These are phyloP conservation scores for Drosophila greeni DNA, from an alignment of 2,888 invertebrate genomes.

Conservation along the genomic window DNA sequence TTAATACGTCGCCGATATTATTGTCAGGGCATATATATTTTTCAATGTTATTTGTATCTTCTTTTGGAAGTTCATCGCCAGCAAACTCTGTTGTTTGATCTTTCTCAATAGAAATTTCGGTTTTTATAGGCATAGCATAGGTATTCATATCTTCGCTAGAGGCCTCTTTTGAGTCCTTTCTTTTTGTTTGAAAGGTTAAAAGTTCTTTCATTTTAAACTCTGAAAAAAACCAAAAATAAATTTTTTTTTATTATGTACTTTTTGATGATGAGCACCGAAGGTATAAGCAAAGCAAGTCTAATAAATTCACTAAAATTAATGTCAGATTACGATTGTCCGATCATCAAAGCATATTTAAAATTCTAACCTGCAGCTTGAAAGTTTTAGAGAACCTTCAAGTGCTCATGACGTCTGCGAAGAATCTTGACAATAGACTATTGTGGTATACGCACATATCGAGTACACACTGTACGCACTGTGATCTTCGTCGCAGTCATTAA, in stretches of 20 bases:
- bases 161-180: not conserved
- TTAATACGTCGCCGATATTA: not conserved
- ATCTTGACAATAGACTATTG: too few species aligned
- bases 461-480: too few species aligned
- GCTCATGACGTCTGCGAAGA: too few species aligned
- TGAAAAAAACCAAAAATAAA: not conserved
- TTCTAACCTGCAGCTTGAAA: too few species aligned
- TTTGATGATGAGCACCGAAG: too few species aligned
- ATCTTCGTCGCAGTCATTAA: too few species aligned
- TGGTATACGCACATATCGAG: too few species aligned
- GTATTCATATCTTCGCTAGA: not conserved
- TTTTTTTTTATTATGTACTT: not conserved
- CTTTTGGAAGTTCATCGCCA: not conserved
- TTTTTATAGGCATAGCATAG: not conserved
- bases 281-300: too few species aligned
- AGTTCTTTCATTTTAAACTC: not conserved
- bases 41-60: conserved; percentile 2
- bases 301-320: too few species aligned
- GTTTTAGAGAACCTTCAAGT: too few species aligned
- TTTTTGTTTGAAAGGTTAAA: not conserved
- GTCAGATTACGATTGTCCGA: too few species aligned
- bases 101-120: not conserved
- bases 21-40: not conserved
- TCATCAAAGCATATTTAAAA: too few species aligned
- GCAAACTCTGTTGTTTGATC: not conserved